Percentiles rank a stretch among this genome's conserved stretches.
These are phyloP conservation scores for Dendroctonus ponderosae DNA, from an alignment of 1,140 invertebrate genomes.

Conservation along the genomic window DNA sequence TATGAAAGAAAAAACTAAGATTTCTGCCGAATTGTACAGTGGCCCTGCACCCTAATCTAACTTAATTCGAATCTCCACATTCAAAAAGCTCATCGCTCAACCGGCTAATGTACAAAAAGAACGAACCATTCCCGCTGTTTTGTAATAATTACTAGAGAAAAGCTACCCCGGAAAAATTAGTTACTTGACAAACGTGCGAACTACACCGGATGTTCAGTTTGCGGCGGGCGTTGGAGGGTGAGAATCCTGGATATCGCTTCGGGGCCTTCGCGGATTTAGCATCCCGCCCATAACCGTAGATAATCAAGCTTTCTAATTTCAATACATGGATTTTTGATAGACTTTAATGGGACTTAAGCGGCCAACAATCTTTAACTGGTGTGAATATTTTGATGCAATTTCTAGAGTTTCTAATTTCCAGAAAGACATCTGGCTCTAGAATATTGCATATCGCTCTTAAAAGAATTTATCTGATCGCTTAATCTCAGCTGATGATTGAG, in stretches of 20 bases:
- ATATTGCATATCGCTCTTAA: too few species aligned
- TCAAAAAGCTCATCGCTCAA: slow-evolving; percentile 26
- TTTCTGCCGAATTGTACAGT: too few species aligned
- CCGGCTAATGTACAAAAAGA: slow-evolving; percentile 25
- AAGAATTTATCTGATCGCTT: too few species aligned
- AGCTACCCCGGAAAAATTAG: slow-evolving; percentile 31
- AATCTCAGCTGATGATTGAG: too few species aligned
- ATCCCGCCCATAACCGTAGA: slow-evolving; percentile 3
- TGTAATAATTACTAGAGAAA: slow-evolving; percentile 31
- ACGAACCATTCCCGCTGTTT: slow-evolving; percentile 35
- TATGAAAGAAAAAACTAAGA: too few species aligned
- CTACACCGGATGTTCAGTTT: slow-evolving; percentile 29
- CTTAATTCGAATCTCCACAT: slow-evolving; percentile 3
- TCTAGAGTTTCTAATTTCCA: too few species aligned
- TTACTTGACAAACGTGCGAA: slow-evolving; percentile 36
- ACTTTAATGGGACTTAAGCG: too few species aligned
- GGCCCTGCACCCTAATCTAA: not conserved
- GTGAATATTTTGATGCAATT: too few species aligned
- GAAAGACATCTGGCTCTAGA: too few species aligned
- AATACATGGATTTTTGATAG: too few species aligned
- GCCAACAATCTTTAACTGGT: too few species aligned
- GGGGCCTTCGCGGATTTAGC: slow-evolving; percentile 29
- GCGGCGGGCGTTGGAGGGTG: slow-evolving; percentile 29
- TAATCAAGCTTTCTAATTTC: too few species aligned
- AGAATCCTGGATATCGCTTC: slow-evolving; percentile 26